These are phyloP conservation scores for Tinamus guttatus DNA, from an alignment of 2,113 vertebrate genomes.

Conservation along the genomic window DNA sequence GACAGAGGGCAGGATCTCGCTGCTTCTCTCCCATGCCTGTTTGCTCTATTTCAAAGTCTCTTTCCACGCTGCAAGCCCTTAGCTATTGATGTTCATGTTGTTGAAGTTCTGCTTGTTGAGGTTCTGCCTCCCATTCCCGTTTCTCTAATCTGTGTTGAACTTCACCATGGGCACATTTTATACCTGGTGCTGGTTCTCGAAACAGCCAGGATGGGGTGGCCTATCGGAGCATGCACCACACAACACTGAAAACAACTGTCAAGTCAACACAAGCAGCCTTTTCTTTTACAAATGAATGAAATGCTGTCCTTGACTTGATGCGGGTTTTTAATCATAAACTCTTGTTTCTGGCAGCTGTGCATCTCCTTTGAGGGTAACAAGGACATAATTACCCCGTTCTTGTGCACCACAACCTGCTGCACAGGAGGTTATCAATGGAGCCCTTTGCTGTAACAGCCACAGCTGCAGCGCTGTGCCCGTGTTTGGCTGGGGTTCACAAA, in stretches of 20 bases:
- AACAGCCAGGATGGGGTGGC: not conserved
- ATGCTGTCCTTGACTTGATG: conserved; percentile 47
- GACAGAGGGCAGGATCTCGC: not conserved
- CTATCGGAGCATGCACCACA: not conserved
- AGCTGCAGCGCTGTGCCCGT: conserved; percentile 44
- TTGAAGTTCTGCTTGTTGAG: not conserved
- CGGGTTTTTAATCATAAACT: not conserved
- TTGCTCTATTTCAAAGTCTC: not conserved
- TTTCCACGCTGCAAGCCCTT: not conserved
- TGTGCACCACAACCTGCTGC: conserved; percentile 50
- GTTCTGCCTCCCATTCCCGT: not conserved
- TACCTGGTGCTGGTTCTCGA: not conserved
- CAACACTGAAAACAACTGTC: not conserved
- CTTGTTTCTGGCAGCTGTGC: conserved; percentile 46
- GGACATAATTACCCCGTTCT: conserved; percentile 48
- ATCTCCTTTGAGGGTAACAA: conserved; percentile 35
- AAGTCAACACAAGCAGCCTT: not conserved
- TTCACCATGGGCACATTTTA: not conserved
- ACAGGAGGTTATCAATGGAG: conserved; percentile 54
- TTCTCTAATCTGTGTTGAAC: not conserved
- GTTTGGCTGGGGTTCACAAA: conserved; percentile 33
- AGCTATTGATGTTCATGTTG: not conserved
- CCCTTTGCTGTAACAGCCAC: conserved; percentile 45
- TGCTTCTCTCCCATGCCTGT: not conserved
- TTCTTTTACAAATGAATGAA: conserved; percentile 44